Evolutionary conservation across 2,113 vertebrate species (phyloP).

Genomic region (Alces alces): DNA sequence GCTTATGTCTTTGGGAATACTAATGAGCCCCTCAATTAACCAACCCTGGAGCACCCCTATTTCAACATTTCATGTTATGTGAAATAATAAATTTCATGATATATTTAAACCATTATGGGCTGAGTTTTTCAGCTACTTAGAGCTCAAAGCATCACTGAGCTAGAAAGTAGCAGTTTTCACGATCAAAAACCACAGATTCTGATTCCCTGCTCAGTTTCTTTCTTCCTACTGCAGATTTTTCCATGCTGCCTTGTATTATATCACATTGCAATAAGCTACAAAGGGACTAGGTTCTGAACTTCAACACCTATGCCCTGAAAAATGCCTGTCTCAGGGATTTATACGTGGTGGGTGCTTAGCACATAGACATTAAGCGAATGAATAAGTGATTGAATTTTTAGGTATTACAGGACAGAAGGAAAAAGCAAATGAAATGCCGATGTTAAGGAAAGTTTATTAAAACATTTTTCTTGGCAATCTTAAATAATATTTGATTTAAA

Average conservation of each 20-base stretch:
- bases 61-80: not conserved
- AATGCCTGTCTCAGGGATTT: not conserved
- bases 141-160: not conserved
- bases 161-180: not conserved
- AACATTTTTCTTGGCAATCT: not conserved
- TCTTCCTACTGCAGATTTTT: not conserved
- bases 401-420: not conserved
- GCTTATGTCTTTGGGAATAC: not conserved
- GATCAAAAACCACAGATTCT: not conserved
- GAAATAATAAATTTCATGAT: not conserved
- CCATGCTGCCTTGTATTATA: not conserved
- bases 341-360: not conserved
- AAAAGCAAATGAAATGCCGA: not conserved
- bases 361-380: not conserved
- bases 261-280: not conserved
- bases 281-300: not conserved
- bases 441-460: not conserved
- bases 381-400: not conserved
- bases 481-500: slow-evolving; percentile 3
- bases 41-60: not conserved
- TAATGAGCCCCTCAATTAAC: not conserved
- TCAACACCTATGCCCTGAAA: not conserved
- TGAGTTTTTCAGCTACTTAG: not conserved
- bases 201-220: not conserved
- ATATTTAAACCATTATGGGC: not conserved